Base-by-base conservation (phyloP, 2,113 vertebrate species). In the Dasyprocta punctata region DNA sequence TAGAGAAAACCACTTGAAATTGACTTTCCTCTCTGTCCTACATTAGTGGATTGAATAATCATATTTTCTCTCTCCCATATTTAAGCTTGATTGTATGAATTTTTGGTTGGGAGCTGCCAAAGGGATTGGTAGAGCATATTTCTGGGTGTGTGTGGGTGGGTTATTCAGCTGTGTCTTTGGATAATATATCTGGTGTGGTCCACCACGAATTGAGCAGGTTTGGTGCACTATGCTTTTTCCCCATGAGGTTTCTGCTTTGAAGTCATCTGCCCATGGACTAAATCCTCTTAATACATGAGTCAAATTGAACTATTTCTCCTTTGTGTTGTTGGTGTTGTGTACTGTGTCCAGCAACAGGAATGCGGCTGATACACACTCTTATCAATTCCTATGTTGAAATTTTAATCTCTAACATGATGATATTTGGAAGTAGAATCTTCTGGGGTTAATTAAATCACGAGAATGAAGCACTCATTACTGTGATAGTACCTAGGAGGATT, bases 401-500 rank as follows among this genome's bases (percentile, higher is more conserved):
- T 13, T 2, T 71, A 91, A 56, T 24, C 0, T 49, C 26, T 16
- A 77, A 58, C 5, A 10, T 67, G 30, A 44, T n/a, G 22, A 16
- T 77, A 28, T 16, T 54, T 63, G 36, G 13, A 5, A 47, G 12
- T 5, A 3, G 24, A 9, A 30, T 19, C 20, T 22, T 77, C 19
- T n/a, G 60, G 1, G n/a, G 60, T 28, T 26, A 7, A 80, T 38
- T 52, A 65, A 9, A 17, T 78, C 14, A 8, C 19, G 24, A 44
- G 20, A 4, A 0, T 63, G 12, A 19, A 84, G 60, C 28, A 28
- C 7, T 54, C 3, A 5, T 28, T 26, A 7, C 36, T 47, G 26
- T 5, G 7, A 58, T 30, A 28, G 16, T 54, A 6, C 6, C 4
- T 0, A 0, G 75, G 24, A 71, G 1, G 1, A 2, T 17, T 41